Evolutionary conservation across 2,797 vertebrate genomes (phyloP), one percentile per base, ranked within the genome.

Genomic region (Mormyrops boulengeri): DNA sequence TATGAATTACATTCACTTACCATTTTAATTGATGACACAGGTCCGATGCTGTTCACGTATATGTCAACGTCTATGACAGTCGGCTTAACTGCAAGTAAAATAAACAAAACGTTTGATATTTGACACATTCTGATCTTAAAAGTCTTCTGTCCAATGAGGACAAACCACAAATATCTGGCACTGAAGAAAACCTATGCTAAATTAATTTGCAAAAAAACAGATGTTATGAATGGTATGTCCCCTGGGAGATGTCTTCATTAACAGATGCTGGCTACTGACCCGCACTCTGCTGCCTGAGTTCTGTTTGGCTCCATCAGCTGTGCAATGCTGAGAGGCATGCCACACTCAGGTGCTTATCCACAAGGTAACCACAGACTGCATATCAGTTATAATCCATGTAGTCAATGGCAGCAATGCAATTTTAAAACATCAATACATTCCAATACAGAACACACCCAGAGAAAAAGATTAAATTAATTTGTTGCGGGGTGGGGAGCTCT

Each of bases 21-120:
- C 96, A 96, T 96, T 93, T 96, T 96, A 93, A 96, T 96, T 26
- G 96, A 96, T 12, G 96, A 96, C 85, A 96, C 96, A 0, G 96
- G 96, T 69, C 96, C 96, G 87, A 96, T 96, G 93, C 96, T 96
- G 93, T 96, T 96, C 89, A 96, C 96, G 60, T 96, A 96, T 93
- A 96, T 96, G 93, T 96, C 96, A 89, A 96, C 96, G 88, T 96
- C 96, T 88, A 96, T 96, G 77, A 96, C 93, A 0, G 96, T 96
- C 17, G 96, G 96, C 92, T 96, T 96, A 92, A 95, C 96, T 96
- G 95, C 91, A 92, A 90, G 73, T n/a, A 94, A 89, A 53, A 91
- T 93, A 94, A 92, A 92, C 92, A 90, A 91, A 89, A 89, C 14
- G 53, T 55, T 52, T 87, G 6, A 52, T 87, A 60, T 87, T 22